Evolutionary conservation across 2,888 invertebrate genomes (phyloP).

Genomic region (Athripsodes cinereus): DNA sequence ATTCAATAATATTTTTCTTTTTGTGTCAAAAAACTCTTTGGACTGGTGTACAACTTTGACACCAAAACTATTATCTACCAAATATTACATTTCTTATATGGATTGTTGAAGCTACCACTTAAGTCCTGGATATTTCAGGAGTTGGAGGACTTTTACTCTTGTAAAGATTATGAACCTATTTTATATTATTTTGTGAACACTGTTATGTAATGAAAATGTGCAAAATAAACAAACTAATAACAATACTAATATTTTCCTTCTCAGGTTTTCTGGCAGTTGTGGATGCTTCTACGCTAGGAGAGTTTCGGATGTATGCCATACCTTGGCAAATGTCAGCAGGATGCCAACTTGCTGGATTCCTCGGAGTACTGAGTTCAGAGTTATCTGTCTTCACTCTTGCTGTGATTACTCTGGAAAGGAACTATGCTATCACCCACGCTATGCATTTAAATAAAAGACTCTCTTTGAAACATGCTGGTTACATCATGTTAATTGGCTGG

Average conservation of each 20-base stretch:
- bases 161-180: no score
- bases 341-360: slow-evolving; percentile 90
- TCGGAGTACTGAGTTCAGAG: slow-evolving; percentile 91
- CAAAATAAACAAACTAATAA: no score
- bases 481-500: slow-evolving; percentile 93
- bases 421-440: slow-evolving; percentile 96
- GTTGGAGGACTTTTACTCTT: no score
- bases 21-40: no score
- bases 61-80: no score
- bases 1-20: no score
- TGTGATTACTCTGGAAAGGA: slow-evolving; percentile 91
- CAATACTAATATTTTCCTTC: slow-evolving; percentile 7
- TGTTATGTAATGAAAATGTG: no score
- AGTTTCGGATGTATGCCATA: slow-evolving; percentile 94
- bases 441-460: slow-evolving; percentile 93
- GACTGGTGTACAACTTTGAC: no score
- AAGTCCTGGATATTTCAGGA: no score
- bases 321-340: slow-evolving; percentile 95
- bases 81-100: no score
- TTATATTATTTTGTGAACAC: no score
- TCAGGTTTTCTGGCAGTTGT: slow-evolving; percentile 88
- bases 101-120: no score
- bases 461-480: slow-evolving; percentile 85
- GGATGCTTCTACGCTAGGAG: slow-evolving; percentile 91
- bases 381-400: slow-evolving; percentile 93